A percentile compares a stretch with the other conserved stretches of the same genome.
Conservation (phyloP, 2,113 vertebrate genomes). For the Danionella cerebrum region DNA sequence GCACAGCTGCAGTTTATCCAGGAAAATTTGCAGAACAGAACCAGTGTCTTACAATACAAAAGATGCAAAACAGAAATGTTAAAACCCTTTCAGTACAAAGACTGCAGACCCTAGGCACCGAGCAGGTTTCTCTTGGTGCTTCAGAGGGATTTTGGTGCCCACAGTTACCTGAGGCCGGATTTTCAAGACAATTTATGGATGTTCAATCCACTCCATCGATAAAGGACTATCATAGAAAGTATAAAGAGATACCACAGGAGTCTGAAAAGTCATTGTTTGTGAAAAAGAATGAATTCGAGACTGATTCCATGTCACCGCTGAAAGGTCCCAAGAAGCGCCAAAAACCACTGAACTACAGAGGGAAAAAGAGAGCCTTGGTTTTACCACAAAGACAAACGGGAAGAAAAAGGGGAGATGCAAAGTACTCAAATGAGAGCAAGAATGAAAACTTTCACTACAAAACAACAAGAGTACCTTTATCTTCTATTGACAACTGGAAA, state of each 20-base stretch:
- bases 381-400: conserved; percentile 36
- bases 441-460: not conserved
- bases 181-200: not conserved
- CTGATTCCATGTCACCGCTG: not conserved
- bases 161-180: not conserved
- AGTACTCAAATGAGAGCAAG: conserved; percentile 4
- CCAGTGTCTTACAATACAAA: not conserved
- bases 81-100: not conserved
- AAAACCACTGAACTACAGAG: conserved; percentile 16
- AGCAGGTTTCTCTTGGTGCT: not conserved
- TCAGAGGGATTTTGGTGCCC: conserved; percentile 7
- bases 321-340: not conserved
- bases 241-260: not conserved
- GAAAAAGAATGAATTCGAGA: not conserved
- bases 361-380: conserved; percentile 47
- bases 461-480: conserved; percentile 8
- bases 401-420: not conserved
- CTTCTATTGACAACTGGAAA: not conserved
- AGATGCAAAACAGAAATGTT: not conserved
- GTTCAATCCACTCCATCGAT: not conserved
- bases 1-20: not conserved
- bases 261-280: not conserved
- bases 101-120: not conserved
- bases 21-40: not conserved
- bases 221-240: conserved; percentile 28